These are phyloP conservation scores for Ciconia nigra DNA, from an alignment of 2,797 vertebrate genomes.

Conservation along the genomic window DNA sequence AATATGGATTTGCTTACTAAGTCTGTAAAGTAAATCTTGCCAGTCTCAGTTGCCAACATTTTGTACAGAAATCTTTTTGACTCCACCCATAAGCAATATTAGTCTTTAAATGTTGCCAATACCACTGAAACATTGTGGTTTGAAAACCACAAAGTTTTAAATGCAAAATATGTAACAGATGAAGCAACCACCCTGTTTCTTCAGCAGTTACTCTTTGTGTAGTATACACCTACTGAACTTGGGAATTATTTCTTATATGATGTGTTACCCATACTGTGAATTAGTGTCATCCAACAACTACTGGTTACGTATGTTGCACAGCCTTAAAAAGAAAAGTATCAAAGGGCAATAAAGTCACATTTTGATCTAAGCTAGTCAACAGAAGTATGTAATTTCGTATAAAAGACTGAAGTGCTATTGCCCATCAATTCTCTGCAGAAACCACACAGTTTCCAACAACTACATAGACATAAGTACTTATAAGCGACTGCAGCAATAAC, in stretches of 20 bases:
- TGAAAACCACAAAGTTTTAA: slow-evolving; percentile 15
- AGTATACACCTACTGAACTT: background rate
- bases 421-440: background rate
- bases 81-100: slow-evolving; percentile 30
- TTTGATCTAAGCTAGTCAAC: background rate
- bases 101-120: slow-evolving; percentile 16
- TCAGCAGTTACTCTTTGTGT: background rate
- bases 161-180: background rate
- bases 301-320: background rate
- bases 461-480: background rate
- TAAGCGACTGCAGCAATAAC: background rate
- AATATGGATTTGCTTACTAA: background rate
- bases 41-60: background rate
- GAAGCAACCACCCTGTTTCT: background rate
- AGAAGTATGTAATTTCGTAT: background rate
- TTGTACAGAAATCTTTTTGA: slow-evolving; percentile 4
- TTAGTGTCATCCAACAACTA: background rate
- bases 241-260: background rate
- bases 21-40: slow-evolving; percentile 1
- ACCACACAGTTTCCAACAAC: background rate
- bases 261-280: background rate
- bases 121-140: slow-evolving; percentile 32
- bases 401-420: background rate
- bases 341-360: background rate
- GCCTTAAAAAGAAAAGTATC: background rate